A percentile compares a stretch with the other conserved stretches of the same genome.
Conservation (phyloP, 2,113 vertebrate genomes). For the Neogobius melanostomus region DNA sequence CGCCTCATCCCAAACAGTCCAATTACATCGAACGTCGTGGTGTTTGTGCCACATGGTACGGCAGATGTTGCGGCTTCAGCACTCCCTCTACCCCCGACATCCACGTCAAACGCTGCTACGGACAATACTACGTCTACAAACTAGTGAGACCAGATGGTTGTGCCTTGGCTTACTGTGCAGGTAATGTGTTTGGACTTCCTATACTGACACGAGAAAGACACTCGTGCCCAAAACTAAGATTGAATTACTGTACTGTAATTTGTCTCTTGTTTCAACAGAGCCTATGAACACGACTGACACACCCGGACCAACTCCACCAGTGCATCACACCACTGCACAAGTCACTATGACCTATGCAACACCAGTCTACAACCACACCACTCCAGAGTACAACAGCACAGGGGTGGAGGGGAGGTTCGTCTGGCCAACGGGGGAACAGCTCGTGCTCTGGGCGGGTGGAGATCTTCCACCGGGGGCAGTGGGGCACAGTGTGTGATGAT, state of each 20-base stretch:
- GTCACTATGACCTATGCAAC: no score
- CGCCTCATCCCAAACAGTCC: constrained; percentile 42
- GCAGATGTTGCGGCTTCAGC: not conserved
- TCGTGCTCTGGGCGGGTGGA: constrained; percentile 58
- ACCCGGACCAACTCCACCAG: not conserved
- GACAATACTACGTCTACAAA: constrained; percentile 60
- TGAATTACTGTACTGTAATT: not conserved
- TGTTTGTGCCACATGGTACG: fast-evolving
- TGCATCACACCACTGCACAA: no score
- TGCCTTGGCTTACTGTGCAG: constrained; percentile 44
- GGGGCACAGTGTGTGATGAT: constrained; percentile 64
- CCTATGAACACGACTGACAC: no score
- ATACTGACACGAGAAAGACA: not conserved
- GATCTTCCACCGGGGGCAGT: constrained; percentile 45
- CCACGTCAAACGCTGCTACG: constrained; percentile 56
- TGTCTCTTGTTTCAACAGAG: not conserved
- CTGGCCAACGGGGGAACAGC: constrained; percentile 40
- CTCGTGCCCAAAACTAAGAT: no score
- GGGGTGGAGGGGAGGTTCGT: constrained; percentile 22
- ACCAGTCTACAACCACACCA: no score
- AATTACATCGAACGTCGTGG: constrained; percentile 25
- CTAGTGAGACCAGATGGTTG: not conserved
- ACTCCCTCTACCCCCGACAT: not conserved
- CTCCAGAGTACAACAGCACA: constrained; percentile 2
- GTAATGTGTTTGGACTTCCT: constrained; percentile 14